Percentiles rank a stretch among this genome's conserved stretches.
phyloP scores from a whole-genome alignment of 30 jellyfish, hydroid and myxozoan genomes.

The Rhopilema esculentum region DNA sequence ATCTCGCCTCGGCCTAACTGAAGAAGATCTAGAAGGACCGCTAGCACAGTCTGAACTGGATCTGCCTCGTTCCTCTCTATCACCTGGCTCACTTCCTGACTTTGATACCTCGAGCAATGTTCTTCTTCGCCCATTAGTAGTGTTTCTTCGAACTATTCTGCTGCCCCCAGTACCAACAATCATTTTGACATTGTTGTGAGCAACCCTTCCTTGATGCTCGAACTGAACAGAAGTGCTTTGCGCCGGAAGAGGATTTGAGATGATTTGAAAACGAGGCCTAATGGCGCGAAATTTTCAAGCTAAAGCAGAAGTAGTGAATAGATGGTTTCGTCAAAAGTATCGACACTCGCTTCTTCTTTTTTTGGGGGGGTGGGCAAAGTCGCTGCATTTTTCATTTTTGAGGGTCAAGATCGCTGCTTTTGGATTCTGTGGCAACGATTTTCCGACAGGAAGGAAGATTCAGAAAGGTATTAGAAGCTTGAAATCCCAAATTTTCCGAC shows the following conservation, averaged over 20 bases:
- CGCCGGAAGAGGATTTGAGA: too few species aligned
- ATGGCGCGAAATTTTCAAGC: neutral
- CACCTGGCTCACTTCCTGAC: neutral
- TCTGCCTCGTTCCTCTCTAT: neutral
- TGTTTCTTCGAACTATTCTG: slow-evolving; percentile 21
- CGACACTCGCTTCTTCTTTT: too few species aligned
- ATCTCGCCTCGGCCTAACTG: neutral
- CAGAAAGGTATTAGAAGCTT: too few species aligned
- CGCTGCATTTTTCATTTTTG: too few species aligned
- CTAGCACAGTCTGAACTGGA: slow-evolving; percentile 6
- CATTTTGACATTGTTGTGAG: slow-evolving; percentile 9
- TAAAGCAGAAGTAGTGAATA: too few species aligned
- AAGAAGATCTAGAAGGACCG: neutral
- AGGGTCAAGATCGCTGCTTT: too few species aligned
- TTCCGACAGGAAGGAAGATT: too few species aligned
- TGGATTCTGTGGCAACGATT: too few species aligned
- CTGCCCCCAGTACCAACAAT: slow-evolving; percentile 53
- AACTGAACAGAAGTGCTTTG: neutral
- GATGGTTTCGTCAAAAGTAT: too few species aligned
- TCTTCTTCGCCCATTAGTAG: slow-evolving; percentile 22
- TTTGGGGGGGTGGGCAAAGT: too few species aligned
- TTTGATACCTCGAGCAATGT: slow-evolving; percentile 28
- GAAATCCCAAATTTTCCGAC: too few species aligned
- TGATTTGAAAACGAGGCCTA: neutral
- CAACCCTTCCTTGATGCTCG: neutral